phyloP scores from a whole-genome alignment of 2,113 vertebrate species.

The Osmerus eperlanus region DNA sequence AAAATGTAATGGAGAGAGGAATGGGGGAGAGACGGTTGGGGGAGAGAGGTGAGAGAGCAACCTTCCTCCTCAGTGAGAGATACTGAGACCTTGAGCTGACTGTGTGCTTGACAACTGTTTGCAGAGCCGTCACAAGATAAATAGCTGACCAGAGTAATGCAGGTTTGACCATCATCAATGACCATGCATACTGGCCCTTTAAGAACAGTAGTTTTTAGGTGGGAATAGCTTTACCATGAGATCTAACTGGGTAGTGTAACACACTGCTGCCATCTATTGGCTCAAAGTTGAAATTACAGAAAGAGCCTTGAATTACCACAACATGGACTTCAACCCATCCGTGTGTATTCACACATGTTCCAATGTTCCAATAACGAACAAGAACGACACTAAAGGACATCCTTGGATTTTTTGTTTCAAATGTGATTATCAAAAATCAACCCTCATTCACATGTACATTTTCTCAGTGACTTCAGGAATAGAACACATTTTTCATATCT shows the following conservation, averaged over 20 bases:
- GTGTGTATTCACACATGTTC: background rate
- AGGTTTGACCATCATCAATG: conserved; percentile 17
- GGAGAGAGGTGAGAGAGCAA: background rate
- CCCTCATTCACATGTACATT: no score
- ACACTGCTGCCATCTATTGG: conserved; percentile 62
- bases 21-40: no score
- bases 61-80: conserved; percentile 17
- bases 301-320: background rate
- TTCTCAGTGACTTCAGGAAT: no score
- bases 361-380: background rate
- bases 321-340: background rate
- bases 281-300: background rate
- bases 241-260: background rate
- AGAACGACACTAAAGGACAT: no score
- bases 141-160: conserved; percentile 39
- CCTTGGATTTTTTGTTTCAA: no score
- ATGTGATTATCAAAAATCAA: no score
- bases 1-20: background rate
- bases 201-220: background rate
- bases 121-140: conserved; percentile 27
- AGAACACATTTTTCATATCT: no score
- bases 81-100: conserved; percentile 22
- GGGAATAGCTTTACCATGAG: no score
- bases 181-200: conserved; percentile 39
- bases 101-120: conserved; percentile 41